These are phyloP conservation scores for Lordiphosa fenestrarum DNA, from an alignment of 2,888 invertebrate species.

Conservation along the genomic window DNA sequence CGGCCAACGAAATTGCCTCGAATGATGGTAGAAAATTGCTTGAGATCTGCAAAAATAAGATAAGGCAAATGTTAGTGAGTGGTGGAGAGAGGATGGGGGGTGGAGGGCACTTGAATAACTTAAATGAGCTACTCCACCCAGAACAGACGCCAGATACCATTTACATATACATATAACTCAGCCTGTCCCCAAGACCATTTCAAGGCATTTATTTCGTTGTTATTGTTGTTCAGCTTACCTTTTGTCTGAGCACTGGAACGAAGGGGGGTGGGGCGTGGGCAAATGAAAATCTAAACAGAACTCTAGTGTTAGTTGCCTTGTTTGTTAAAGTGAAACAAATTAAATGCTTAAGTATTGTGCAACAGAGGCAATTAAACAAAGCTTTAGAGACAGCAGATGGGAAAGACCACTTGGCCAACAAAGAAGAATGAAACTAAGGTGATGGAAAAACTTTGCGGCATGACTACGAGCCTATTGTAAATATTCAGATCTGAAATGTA, in stretches of 20 bases:
- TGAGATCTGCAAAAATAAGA: slow-evolving; percentile 74
- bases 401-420: slow-evolving; percentile 1
- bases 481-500: no score
- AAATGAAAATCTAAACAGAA: slow-evolving; percentile 40
- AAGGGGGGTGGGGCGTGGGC: slow-evolving; percentile 1
- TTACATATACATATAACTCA: slow-evolving; percentile 21
- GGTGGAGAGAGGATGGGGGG: slow-evolving; percentile 9
- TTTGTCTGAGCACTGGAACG: slow-evolving; percentile 21
- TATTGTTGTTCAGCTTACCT: slow-evolving; percentile 24
- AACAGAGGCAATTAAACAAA: slow-evolving; percentile 27
- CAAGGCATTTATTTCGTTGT: slow-evolving; percentile 11
- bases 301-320: slow-evolving; percentile 19
- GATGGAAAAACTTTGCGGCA: background rate
- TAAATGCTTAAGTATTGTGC: slow-evolving; percentile 32
- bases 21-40: slow-evolving; percentile 80
- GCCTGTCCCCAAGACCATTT: background rate
- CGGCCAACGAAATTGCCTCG: slow-evolving; percentile 80
- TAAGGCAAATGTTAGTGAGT: slow-evolving; percentile 24
- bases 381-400: background rate
- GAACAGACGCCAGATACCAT: slow-evolving; percentile 8
- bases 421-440: background rate
- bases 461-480: no score
- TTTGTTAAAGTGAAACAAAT: slow-evolving; percentile 53
- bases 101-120: background rate
- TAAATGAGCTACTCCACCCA: slow-evolving; percentile 18